Evolutionary conservation across 2,888 invertebrate species (phyloP), one percentile per base, ranked within the genome.

Genomic region (Dicyrtomina minuta): DNA sequence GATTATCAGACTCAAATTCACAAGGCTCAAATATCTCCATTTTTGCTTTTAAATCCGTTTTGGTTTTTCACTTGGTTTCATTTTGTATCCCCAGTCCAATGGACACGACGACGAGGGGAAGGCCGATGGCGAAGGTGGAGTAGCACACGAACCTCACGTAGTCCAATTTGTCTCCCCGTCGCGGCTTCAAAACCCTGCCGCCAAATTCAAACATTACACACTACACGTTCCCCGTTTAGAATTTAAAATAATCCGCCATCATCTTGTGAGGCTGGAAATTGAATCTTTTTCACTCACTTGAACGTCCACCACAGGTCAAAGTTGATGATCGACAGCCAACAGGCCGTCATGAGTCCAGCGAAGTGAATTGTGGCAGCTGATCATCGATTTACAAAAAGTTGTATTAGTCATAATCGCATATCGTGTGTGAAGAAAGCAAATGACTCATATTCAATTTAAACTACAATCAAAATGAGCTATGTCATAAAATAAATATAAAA

Each of bases 231-330:
- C 15, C 5, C 15, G 15, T 4, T 5, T 15, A 46, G 6, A 46
- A 17, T 46, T 46, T 4, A 8, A 17, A 46, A 46, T 46, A 17
- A 46, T 5, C 17, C 17, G 15, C 43, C 43, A 10, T 13, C 8
- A 41, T 41, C 13, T 41, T 41, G 43, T 13, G 13, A 10, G 49
- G 17, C 13, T 12, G 8, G 49, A 49, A 49, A 12, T 15, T 46
- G 20, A 22, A 53, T 12, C 12, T 6, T 8, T 24, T 12, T 22
- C 24, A 10, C 13, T 86, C 82, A 90, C 90, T 89, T 88, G 82
- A 90, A 89, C 79, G 89, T 90, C 86, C 88, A 88, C 89, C 89
- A 90, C 81, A 90, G n/a, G 85, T 90, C 90, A 83, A 89, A 88
- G 81, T 90, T 90, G 86, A 90, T 90, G 80, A 90, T 87, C 83